phyloP scores from a whole-genome alignment of 2,888 invertebrate genomes.

The Helobdella robusta region DNA sequence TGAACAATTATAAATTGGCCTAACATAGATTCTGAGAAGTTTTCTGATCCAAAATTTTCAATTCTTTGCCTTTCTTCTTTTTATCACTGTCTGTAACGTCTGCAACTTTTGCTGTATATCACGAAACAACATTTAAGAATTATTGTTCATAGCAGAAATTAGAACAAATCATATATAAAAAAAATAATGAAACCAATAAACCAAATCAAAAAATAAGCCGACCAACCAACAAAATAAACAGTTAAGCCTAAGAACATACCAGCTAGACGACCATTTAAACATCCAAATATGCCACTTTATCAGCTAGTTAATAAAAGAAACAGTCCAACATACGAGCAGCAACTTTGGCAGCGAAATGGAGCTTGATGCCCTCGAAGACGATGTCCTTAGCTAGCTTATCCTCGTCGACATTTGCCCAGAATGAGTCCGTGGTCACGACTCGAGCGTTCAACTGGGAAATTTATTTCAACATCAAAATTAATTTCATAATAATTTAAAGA shows the following conservation, averaged over 20 bases:
- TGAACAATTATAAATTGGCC: too few species aligned
- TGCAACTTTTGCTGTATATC: neutral
- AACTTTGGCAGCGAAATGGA: conserved; percentile 77
- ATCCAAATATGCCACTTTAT: too few species aligned
- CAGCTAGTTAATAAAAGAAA: too few species aligned
- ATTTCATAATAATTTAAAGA: conserved; percentile 8
- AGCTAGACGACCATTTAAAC: too few species aligned
- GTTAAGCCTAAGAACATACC: too few species aligned
- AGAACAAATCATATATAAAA: too few species aligned
- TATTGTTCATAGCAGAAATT: too few species aligned
- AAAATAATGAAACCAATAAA: too few species aligned
- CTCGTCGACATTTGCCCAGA: conserved; percentile 89
- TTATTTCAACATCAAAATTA: neutral
- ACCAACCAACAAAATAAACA: too few species aligned
- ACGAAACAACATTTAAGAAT: neutral
- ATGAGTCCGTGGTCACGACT: conserved; percentile 58
- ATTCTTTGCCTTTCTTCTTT: conserved; percentile 70
- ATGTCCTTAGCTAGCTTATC: conserved; percentile 70
- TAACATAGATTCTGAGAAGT: conserved; percentile 75
- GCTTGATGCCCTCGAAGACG: conserved; percentile 69
- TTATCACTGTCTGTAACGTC: conserved; percentile 42
- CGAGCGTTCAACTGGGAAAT: conserved; percentile 10
- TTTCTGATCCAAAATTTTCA: conserved; percentile 83
- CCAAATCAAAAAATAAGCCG: too few species aligned
- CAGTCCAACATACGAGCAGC: conserved; percentile 4